phyloP scores from a whole-genome alignment of 2,888 invertebrate species.

The Leptinotarsa haldemani region DNA sequence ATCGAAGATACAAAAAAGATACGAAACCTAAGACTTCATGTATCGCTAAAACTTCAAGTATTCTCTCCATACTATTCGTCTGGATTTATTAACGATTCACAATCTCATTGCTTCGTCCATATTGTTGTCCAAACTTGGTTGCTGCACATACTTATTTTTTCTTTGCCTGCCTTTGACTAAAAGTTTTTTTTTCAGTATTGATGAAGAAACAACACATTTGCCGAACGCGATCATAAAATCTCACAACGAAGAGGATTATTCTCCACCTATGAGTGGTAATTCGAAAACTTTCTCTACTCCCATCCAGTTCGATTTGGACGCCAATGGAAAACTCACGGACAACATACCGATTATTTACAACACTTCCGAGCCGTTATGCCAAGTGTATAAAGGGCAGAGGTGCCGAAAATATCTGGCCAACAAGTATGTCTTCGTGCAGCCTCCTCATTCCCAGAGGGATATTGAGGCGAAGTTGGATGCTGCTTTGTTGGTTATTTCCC shows the following conservation, averaged over 20 bases:
- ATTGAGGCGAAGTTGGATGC: conserved; percentile 86
- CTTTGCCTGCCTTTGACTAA: neutral
- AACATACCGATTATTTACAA: conserved; percentile 51
- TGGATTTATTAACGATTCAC: too few species aligned
- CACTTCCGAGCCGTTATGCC: conserved; percentile 73
- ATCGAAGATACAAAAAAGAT: too few species aligned
- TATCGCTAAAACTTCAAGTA: too few species aligned
- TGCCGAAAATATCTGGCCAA: conserved; percentile 84
- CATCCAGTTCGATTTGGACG: conserved; percentile 53
- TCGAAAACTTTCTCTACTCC: conserved; percentile 53
- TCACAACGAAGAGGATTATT: conserved; percentile 39
- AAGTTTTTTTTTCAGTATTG: conserved; percentile 37
- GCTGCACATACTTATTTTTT: neutral
- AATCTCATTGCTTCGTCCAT: too few species aligned
- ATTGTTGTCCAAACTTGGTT: neutral
- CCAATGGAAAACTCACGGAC: conserved; percentile 52
- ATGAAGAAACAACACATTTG: conserved; percentile 52
- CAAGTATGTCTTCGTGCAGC: conserved; percentile 87
- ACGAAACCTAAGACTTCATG: too few species aligned
- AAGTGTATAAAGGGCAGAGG: conserved; percentile 84
- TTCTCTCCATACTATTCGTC: too few species aligned
- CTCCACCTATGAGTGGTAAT: conserved; percentile 45
- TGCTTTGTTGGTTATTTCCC: conserved; percentile 87
- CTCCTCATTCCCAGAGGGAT: conserved; percentile 79
- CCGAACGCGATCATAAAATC: conserved; percentile 46